Evolutionary conservation across 2,113 vertebrate genomes (phyloP).

Genomic region (Chaetodon trifascialis): DNA sequence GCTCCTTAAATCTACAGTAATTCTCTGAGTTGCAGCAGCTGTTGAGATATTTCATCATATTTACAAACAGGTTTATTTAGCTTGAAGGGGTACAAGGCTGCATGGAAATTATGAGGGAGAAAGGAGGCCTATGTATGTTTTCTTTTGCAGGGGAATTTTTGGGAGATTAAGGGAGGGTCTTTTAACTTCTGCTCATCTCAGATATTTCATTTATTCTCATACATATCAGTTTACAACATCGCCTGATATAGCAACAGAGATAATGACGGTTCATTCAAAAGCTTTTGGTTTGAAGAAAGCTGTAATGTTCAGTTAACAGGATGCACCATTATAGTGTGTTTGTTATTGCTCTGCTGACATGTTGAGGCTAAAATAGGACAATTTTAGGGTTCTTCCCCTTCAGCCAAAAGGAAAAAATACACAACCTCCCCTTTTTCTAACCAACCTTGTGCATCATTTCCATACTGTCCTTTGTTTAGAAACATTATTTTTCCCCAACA

Average conservation of each 20-base stretch:
- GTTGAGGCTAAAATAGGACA: not conserved
- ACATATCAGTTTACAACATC: not conserved
- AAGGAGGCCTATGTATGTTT: not conserved
- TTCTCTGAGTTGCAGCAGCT: constrained; percentile 2
- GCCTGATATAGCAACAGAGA: not conserved
- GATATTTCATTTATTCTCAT: not conserved
- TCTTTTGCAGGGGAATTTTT: not conserved
- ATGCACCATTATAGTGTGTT: not conserved
- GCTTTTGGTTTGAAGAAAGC: not conserved
- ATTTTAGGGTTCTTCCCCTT: too few species aligned
- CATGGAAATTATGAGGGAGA: constrained; percentile 6
- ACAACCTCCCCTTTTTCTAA: not conserved
- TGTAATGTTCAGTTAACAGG: not conserved
- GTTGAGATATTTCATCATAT: constrained; percentile 6
- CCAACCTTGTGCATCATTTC: not conserved
- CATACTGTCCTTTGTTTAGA: not conserved
- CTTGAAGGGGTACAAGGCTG: not conserved
- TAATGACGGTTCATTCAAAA: not conserved
- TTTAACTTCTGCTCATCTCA: not conserved
- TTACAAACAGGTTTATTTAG: constrained; percentile 45
- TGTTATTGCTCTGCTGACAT: not conserved
- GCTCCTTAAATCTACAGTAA: constrained; percentile 11
- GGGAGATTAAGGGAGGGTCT: not conserved
- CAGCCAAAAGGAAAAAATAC: not conserved
- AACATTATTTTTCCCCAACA: not conserved